phyloP scores from a whole-genome alignment of 2,888 invertebrate genomes.

The Chaetoderma sp. region DNA sequence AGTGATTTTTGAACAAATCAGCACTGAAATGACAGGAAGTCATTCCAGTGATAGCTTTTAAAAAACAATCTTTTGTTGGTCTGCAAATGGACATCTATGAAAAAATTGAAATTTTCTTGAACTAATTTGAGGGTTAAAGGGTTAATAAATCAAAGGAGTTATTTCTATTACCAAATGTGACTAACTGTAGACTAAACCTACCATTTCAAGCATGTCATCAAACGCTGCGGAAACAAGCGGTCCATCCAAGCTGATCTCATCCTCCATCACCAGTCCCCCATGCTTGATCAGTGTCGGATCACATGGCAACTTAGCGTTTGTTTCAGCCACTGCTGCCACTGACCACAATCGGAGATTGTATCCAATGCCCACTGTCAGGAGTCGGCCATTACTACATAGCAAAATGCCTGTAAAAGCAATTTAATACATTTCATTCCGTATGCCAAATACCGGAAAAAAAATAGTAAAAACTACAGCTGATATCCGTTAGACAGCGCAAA shows the following conservation, averaged over 20 bases:
- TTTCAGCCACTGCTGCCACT: constrained; percentile 53
- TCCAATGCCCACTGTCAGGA: constrained; percentile 60
- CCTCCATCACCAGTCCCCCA: constrained; percentile 64
- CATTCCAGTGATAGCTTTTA: too few relatives aligned
- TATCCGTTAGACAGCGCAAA: too few relatives aligned
- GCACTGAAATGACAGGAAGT: too few relatives aligned
- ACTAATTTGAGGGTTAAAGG: too few relatives aligned
- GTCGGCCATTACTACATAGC: constrained; percentile 47
- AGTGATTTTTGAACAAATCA: too few relatives aligned
- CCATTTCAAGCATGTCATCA: constrained; percentile 68
- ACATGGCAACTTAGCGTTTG: constrained; percentile 35
- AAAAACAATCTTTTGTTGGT: too few relatives aligned
- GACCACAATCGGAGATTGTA: constrained; percentile 63
- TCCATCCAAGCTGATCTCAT: constrained; percentile 67
- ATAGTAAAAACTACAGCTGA: too few relatives aligned
- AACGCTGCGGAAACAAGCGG: constrained; percentile 57
- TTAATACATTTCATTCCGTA: not conserved
- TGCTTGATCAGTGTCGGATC: constrained; percentile 39
- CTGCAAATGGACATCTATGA: too few relatives aligned
- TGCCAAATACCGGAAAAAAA: not conserved
- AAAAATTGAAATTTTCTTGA: too few relatives aligned
- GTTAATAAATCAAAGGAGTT: too few relatives aligned
- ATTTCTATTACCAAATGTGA: too few relatives aligned
- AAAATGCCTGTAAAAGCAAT: constrained; percentile 44
- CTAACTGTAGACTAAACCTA: too few relatives aligned